A percentile compares a stretch with the other conserved stretches of the same genome.
phyloP scores from a whole-genome alignment of 2,888 invertebrate genomes.

The Harpagoxenus sublaevis region DNA sequence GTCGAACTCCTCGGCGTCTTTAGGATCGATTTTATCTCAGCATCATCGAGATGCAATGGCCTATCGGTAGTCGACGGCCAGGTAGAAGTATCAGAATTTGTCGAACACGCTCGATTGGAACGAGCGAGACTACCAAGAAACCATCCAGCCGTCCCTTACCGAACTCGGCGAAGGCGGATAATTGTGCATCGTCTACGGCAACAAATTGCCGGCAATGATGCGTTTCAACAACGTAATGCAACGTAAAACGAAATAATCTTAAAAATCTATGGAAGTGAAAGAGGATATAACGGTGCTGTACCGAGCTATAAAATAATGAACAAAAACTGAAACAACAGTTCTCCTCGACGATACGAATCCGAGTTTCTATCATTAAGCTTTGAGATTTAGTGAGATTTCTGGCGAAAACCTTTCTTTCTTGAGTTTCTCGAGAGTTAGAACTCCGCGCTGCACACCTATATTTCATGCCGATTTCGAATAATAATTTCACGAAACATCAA shows the following conservation, averaged over 20 bases:
- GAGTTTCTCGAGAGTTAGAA: not conserved
- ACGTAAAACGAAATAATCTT: constrained; percentile 37
- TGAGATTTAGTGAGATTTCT: not conserved
- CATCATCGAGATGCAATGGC: constrained; percentile 37
- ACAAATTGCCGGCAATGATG: constrained; percentile 50
- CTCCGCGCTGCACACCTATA: no score
- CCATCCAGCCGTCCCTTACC: constrained; percentile 20
- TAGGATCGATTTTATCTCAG: constrained; percentile 49
- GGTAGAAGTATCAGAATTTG: constrained; percentile 57
- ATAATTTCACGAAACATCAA: constrained; percentile 2
- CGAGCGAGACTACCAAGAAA: constrained; percentile 62
- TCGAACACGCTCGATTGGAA: constrained; percentile 51
- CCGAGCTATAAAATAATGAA: constrained; percentile 37
- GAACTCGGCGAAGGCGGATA: constrained; percentile 32
- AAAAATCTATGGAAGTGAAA: constrained; percentile 32
- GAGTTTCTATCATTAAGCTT: not conserved
- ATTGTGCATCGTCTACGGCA: constrained; percentile 27
- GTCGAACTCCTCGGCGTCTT: constrained; percentile 20
- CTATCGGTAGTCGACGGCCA: constrained; percentile 30
- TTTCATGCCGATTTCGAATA: not conserved
- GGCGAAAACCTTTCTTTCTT: not conserved
- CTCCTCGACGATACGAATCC: not conserved
- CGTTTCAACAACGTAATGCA: constrained; percentile 42
- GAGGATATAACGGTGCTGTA: not conserved
- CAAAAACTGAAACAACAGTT: constrained; percentile 12